Base-by-base conservation (phyloP, 2,797 vertebrate species). In the Tarsius wallacei region DNA sequence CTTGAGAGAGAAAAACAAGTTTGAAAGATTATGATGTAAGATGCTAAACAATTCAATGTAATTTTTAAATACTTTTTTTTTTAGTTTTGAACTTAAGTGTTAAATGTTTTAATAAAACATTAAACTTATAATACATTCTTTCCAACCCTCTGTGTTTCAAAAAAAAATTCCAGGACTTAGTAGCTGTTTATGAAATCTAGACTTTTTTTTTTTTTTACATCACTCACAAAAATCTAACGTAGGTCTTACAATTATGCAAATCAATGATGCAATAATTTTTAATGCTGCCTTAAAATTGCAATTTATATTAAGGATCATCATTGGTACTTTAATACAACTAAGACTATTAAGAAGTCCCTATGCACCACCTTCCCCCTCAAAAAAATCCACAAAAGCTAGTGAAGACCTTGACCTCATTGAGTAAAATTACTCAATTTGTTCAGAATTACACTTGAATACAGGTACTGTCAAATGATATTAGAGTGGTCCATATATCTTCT, bases 351-450 rank as follows among this genome's bases (percentile, higher is more conserved):
- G 83, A 97, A 94, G 70, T 91, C 96, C 86, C 98, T 98, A 68
- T 21, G 14, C 0, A 22, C 21, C 21, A 16, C 5, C 36, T 16
- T 17, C 2, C 5, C 9, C 5, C 14, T 1, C 8, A 93, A 94
- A 94, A 93, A 83, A 98, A 93, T 6, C 55, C 33, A 21, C 57
- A 82, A 82, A 98, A 98, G 97, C 95, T 97, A 98, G 97, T 96
- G 88, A 97, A 97, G 93, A 98, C 93, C 93, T 98, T 98, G 98
- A 98, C 97, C 97, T 98, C 97, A 96, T 98, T 98, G 98, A 97
- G 96, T 98, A 98, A 97, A 98, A 98, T 97, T 98, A 96, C 95
- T 98, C 94, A 98, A 97, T 96, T 97, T 98, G 97, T 98, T 98
- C 97, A 98, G 97, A 98, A 98, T 98, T 98, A 98, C 97, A 97